Conservation (phyloP, 2,888 invertebrate species). For the Eurytoma adleriae region DNA sequence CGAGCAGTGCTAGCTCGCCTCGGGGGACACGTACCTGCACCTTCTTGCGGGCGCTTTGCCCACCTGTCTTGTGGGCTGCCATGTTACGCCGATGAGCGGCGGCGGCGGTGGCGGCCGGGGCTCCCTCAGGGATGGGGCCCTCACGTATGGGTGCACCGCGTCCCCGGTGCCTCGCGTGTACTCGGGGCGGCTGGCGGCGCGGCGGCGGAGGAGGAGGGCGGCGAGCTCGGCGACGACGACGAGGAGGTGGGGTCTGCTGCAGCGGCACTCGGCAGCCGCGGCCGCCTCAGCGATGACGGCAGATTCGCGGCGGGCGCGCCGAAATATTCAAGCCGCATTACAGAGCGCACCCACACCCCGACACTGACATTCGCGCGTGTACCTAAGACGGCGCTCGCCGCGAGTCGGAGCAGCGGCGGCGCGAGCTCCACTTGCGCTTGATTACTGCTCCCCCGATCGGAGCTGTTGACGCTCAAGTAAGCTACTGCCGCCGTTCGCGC, state of each 20-base stretch:
- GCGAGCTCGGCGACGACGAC: background rate
- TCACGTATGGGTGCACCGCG: too few species aligned
- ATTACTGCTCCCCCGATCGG: too few species aligned
- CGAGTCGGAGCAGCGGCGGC: too few species aligned
- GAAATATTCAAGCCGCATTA: constrained; percentile 43
- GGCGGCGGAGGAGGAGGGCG: too few species aligned
- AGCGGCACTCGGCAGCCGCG: background rate
- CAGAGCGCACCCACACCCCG: constrained; percentile 4
- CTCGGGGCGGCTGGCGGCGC: too few species aligned
- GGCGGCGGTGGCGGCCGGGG: background rate
- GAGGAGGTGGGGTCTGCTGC: too few species aligned
- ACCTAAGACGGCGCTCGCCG: too few species aligned
- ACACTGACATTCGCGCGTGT: too few species aligned
- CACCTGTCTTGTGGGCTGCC: constrained; percentile 77
- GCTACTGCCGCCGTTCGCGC: too few species aligned
- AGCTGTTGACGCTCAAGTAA: too few species aligned
- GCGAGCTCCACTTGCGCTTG: too few species aligned
- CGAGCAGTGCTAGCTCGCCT: background rate
- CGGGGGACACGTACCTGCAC: constrained; percentile 75
- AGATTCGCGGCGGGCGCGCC: background rate
- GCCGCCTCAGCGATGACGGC: background rate
- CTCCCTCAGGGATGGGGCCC: background rate
- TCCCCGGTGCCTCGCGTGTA: too few species aligned
- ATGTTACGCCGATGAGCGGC: constrained; percentile 61
- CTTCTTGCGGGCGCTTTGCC: constrained; percentile 78